Evolutionary conservation across 2,113 vertebrate genomes (phyloP).

Genomic region (Lasiurus cinereus): DNA sequence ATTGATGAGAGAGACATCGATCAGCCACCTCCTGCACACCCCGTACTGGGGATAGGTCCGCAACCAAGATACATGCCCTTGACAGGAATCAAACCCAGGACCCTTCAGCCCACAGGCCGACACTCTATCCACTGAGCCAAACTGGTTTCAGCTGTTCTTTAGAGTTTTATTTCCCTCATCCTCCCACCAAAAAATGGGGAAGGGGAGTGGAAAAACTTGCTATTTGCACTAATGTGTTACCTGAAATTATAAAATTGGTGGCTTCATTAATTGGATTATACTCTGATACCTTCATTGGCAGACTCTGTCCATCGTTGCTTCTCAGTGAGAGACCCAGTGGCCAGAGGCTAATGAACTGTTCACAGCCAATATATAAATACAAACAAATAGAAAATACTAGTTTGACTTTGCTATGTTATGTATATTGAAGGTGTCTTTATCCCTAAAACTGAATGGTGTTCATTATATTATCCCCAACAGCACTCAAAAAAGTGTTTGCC

Average conservation of each 20-base stretch:
- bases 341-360: background rate
- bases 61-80: too few species aligned
- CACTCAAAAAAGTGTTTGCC: slow-evolving; percentile 92
- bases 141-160: background rate
- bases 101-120: too few species aligned
- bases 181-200: background rate
- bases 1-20: too few species aligned
- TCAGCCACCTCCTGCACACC: too few species aligned
- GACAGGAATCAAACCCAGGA: too few species aligned
- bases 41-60: too few species aligned
- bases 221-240: background rate
- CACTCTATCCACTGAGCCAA: too few species aligned
- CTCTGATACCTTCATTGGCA: background rate
- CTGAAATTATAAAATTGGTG: slow-evolving; percentile 1
- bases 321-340: background rate
- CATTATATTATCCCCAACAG: slow-evolving; percentile 82
- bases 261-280: background rate
- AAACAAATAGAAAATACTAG: background rate
- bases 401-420: background rate
- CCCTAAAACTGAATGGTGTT: background rate
- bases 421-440: background rate
- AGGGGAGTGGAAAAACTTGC: background rate
- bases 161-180: background rate
- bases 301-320: background rate
- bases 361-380: background rate